Conservation (phyloP, 2,888 invertebrate genomes). For the Eucriotettix oculatus region DNA sequence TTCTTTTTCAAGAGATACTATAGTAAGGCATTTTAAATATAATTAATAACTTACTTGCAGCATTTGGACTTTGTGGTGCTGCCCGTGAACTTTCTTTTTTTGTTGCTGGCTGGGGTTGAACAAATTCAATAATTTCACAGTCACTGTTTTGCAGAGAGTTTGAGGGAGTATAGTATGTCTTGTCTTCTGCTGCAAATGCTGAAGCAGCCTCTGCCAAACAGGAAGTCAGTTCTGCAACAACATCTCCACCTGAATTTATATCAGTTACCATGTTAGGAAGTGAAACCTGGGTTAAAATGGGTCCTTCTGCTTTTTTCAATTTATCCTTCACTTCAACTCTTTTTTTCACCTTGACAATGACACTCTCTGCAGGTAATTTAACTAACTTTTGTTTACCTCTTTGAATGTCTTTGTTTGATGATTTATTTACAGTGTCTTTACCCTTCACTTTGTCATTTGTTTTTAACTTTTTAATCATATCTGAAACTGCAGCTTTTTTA, state of each 20-base stretch:
- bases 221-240: conserved; percentile 20
- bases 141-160: too few species aligned
- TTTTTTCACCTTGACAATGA: background rate
- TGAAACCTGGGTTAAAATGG: conserved; percentile 10
- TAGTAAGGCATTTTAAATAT: background rate
- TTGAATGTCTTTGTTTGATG: conserved; percentile 9
- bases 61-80: conserved; percentile 10
- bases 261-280: conserved; percentile 12
- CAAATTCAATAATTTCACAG: too few species aligned
- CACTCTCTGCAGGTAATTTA: background rate
- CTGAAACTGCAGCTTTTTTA: background rate
- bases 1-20: background rate
- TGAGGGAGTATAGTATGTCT: background rate
- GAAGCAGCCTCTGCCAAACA: conserved; percentile 25
- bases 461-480: conserved; percentile 6
- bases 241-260: conserved; percentile 14
- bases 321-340: background rate
- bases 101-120: background rate
- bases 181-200: conserved; percentile 21
- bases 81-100: background rate
- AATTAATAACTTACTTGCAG: conserved; percentile 9
- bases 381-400: conserved; percentile 5
- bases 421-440: conserved; percentile 13
- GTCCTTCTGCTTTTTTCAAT: background rate
- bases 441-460: conserved; percentile 9